phyloP scores from a whole-genome alignment of 2,113 vertebrate species.

The Numenius arquata region DNA sequence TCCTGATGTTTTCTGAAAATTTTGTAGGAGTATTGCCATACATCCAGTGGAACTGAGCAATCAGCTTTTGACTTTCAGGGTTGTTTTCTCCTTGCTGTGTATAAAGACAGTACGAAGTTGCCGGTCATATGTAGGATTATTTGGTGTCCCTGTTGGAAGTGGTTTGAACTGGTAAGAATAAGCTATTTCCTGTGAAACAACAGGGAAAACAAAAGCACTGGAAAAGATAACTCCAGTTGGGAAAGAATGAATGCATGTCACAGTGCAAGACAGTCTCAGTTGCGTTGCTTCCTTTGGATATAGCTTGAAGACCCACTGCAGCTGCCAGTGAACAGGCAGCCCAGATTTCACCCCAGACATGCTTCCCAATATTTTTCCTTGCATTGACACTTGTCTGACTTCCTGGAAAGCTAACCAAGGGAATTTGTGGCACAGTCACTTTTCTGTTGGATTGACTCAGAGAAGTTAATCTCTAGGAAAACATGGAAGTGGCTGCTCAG shows the following conservation, averaged over 20 bases:
- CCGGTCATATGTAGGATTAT: background rate
- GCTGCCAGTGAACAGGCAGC: background rate
- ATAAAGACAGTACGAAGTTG: too few relatives aligned
- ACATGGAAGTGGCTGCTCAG: background rate
- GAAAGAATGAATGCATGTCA: background rate
- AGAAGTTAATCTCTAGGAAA: background rate
- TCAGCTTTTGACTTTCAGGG: background rate
- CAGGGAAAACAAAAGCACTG: background rate
- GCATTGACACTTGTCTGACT: background rate
- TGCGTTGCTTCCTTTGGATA: background rate
- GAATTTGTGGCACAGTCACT: background rate
- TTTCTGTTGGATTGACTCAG: background rate
- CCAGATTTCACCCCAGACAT: background rate
- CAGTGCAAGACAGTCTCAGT: background rate
- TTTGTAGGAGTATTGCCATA: background rate
- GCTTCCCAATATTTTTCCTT: background rate
- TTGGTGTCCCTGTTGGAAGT: background rate
- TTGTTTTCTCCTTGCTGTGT: background rate
- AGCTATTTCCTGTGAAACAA: background rate
- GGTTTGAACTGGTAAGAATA: background rate
- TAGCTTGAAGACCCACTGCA: background rate
- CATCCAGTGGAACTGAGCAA: background rate
- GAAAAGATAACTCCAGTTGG: background rate
- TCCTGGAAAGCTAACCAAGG: background rate
- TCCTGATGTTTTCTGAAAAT: background rate